Evolutionary conservation across 2,113 vertebrate species (phyloP).

Genomic region (Apteryx mantelli): DNA sequence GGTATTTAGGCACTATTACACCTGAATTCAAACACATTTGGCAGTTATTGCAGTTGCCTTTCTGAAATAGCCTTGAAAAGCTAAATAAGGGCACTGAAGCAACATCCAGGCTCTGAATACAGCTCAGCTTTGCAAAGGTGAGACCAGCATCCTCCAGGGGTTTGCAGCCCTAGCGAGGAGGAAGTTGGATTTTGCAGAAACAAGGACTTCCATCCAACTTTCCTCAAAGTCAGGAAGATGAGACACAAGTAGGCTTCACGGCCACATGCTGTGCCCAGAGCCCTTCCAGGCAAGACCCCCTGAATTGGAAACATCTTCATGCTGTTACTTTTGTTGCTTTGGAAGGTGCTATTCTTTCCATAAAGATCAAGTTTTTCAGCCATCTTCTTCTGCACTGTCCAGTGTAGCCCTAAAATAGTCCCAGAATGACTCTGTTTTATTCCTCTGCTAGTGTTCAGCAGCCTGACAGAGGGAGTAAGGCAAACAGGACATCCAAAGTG

Average conservation of each 20-base stretch:
- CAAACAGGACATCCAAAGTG: neutral
- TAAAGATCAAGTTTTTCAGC: neutral
- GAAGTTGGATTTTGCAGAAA: neutral
- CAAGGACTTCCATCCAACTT: neutral
- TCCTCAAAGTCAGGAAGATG: neutral
- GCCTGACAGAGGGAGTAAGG: neutral
- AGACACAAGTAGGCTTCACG: neutral
- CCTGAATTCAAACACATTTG: neutral
- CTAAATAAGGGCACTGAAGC: neutral
- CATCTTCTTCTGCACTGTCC: neutral
- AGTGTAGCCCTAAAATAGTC: neutral
- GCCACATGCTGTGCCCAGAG: neutral
- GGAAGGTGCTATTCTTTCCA: neutral
- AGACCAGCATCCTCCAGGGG: neutral
- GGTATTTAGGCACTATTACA: neutral
- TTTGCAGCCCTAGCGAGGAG: neutral
- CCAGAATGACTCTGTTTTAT: neutral
- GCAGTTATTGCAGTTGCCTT: neutral
- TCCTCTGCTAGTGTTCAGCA: neutral
- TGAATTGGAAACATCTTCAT: neutral
- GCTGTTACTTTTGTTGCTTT: neutral
- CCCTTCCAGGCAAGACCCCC: neutral
- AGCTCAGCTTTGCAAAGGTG: neutral
- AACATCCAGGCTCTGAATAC: neutral
- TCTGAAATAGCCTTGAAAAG: conserved; percentile 2